Evolutionary conservation across 2,888 invertebrate species (phyloP), one percentile per base, ranked within the genome.

Genomic region (Melinaea marsaeus): DNA sequence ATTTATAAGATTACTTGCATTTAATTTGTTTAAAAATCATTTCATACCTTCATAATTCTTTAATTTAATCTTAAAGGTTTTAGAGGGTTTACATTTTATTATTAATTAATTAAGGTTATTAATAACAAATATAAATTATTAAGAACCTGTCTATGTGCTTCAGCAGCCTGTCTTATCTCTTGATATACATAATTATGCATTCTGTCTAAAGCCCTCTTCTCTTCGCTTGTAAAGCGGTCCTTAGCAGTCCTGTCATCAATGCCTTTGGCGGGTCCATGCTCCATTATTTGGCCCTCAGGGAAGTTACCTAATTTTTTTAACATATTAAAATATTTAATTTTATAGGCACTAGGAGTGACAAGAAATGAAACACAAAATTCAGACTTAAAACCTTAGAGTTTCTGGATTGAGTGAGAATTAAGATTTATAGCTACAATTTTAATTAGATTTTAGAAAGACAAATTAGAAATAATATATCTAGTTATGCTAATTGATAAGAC

Each of bases 161-260:
- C 99, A 9, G 99, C 99, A 32, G 99, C 99, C 74, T 96, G 95
- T 65, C 99, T 93, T 61, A 99, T 95, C 85, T 99, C 98, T 77
- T 96, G 96, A 80, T 99, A 99, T 76, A 97, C 95, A 75, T 99
- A 98, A 74, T 95, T 95, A 72, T 98, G 97, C 88, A 97, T 94
- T 74, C 95, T 92, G 81, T 99, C 99, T 35, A 98, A 84, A 3
- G 98, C 96, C 71, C 95, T 93, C 77, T 99, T 98, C 78, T 97
- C 97, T 79, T 96, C 96, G 70, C 94, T 95, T 0, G 95, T 92
- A 77, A 96, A 95, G 54, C 98, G 93, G 76, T 98, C 95, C 77
- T 94, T 96, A 2, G 98, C 98, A 61, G 95, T 96, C 70, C 95
- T 94, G 72, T 96, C 95, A 86, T 98, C 97, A 68, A 94, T 92